These are phyloP conservation scores for Caenorhabditis elegans DNA, from an alignment of 1,140 invertebrate species.

Conservation along the genomic window DNA sequence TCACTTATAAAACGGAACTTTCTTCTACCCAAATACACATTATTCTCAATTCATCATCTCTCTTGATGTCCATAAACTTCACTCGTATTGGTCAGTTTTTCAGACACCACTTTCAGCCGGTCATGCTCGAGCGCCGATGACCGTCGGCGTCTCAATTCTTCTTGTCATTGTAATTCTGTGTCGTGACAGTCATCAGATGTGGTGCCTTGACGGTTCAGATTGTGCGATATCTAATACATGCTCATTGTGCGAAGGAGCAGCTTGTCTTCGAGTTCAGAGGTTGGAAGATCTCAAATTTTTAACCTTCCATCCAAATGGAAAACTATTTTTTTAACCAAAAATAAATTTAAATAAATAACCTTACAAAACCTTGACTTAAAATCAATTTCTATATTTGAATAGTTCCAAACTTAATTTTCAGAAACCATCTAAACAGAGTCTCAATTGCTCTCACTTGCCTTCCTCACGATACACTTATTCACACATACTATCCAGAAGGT, in stretches of 20 bases:
- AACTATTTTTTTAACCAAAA: no score
- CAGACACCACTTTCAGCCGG: background rate
- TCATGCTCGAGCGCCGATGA: constrained; percentile 27
- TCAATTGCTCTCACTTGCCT: background rate
- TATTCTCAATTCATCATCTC: no score
- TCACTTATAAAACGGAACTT: no score
- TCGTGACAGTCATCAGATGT: constrained; percentile 21
- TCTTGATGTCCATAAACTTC: background rate
- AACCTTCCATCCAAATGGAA: no score
- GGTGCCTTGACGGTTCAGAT: constrained; percentile 8
- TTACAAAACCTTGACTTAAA: no score
- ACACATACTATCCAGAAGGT: background rate
- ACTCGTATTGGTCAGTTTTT: background rate
- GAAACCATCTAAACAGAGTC: background rate
- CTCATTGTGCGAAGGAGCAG: background rate
- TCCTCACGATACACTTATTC: background rate
- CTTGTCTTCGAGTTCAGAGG: constrained; percentile 1
- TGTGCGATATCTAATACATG: background rate
- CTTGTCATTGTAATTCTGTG: background rate
- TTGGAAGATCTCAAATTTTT: no score
- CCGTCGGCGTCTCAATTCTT: background rate
- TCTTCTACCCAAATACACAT: no score
- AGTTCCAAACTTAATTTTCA: background rate
- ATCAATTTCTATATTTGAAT: no score
- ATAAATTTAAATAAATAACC: no score